Evolutionary conservation across 1,140 invertebrate species (phyloP).

Genomic region (Prorops nasuta): DNA sequence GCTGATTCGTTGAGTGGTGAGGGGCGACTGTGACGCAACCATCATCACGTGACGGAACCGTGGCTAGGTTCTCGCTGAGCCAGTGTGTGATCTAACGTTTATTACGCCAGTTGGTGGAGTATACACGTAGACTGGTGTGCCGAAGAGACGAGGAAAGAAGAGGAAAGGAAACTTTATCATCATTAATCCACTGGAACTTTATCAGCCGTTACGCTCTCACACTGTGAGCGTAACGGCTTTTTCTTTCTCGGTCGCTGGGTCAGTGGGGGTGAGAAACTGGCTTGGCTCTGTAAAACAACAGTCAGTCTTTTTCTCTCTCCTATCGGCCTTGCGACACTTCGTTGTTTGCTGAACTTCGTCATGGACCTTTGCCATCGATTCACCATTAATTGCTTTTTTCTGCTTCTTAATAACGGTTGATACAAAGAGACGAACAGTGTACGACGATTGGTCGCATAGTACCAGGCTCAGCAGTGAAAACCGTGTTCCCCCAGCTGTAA

Average conservation of each 20-base stretch:
- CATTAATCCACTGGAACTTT: too few relatives aligned
- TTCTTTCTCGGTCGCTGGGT: constrained; percentile 40
- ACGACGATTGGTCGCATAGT: background rate
- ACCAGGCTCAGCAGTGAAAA: constrained; percentile 52
- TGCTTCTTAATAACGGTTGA: too few relatives aligned
- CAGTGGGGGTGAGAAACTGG: constrained; percentile 58
- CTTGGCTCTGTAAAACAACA: constrained; percentile 50
- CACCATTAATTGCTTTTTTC: too few relatives aligned
- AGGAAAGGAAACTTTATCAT: constrained; percentile 8
- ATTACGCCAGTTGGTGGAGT: constrained; percentile 42
- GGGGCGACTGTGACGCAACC: constrained; percentile 37
- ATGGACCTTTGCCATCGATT: too few relatives aligned
- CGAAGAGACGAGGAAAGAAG: background rate
- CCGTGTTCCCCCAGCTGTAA: constrained; percentile 51
- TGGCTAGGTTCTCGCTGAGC: constrained; percentile 44
- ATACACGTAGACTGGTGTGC: constrained; percentile 28
- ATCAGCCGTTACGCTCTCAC: too few relatives aligned
- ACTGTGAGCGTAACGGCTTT: too few relatives aligned
- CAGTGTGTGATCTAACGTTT: constrained; percentile 56
- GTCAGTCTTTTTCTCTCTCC: constrained; percentile 61
- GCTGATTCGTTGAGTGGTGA: constrained; percentile 22
- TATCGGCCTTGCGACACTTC: constrained; percentile 49
- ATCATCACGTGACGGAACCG: constrained; percentile 40
- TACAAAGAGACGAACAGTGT: background rate
- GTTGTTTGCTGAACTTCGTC: too few relatives aligned